Base-by-base conservation (phyloP, 2,113 vertebrate genomes). In the Synodontis membranacea region DNA sequence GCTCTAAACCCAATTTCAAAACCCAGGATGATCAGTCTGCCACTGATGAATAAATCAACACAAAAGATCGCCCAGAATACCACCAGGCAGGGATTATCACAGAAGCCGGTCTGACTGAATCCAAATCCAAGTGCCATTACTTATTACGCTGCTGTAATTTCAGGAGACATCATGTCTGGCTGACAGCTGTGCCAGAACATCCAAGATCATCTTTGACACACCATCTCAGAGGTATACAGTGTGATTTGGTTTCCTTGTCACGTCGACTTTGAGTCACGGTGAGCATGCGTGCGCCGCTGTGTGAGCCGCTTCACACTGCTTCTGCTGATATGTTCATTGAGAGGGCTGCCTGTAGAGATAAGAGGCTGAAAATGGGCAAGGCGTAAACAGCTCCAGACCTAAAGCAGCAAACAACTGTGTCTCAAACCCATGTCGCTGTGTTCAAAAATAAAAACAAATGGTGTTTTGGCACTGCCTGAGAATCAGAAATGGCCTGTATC, bases 201-300 rank as follows among this genome's bases (percentile, higher is more conserved):
- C 84, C 66, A 85, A 86, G 84, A 84, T 86, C 86, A 88, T 68
- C 48, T 88, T 78, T 87, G 82, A 88, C 84, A 81, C 68, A 23
- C 23, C 70, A 58, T 80, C 86, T 82, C 82, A 56, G 66, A 86
- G 86, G 78, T 62, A 90, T 66, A 64, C 34, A 83, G 70, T 70
- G 70, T 70, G 81, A 90, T 86, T 88, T 90, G 87, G 84, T 88
- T 88, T 82, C 89, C 89, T 70, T 21, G 85, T 86, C 89, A 90
- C 89, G 89, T 88, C 54, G 86, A 54, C 68, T 80, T 86, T 54
- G 87, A 86, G 86, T 82, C 87, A 90, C 58, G 72, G 82, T 46
- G n/a, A 70, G 89, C 82, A 86, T 72, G 84, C 56, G 84, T 84
- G 86, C 82, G 85, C 25, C 12, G 8, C 60, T 37, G 86, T 75